phyloP scores from a whole-genome alignment of 2,888 invertebrate genomes.

The Polyommatus iphigenia region DNA sequence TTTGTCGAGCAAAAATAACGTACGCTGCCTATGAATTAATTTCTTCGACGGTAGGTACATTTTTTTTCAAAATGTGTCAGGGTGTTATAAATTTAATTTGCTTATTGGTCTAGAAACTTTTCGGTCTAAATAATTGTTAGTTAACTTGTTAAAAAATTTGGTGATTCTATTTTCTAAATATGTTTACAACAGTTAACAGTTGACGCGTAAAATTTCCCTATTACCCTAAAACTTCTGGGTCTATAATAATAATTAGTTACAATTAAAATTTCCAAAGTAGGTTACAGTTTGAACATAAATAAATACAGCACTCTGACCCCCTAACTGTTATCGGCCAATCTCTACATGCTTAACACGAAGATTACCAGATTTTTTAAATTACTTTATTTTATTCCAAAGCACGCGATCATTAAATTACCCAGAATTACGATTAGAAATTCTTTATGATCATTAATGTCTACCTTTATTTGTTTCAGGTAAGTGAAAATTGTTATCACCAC shows the following conservation, averaged over 20 bases:
- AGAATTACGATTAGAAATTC: slow-evolving; percentile 5
- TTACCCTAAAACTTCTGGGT: not conserved
- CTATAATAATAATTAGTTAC: slow-evolving; percentile 5
- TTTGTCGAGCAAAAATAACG: too few relatives aligned
- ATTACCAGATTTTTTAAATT: slow-evolving; percentile 28
- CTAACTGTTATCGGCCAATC: not conserved
- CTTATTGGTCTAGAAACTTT: too few relatives aligned
- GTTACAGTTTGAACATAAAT: slow-evolving; percentile 23
- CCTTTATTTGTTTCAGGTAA: slow-evolving; percentile 44
- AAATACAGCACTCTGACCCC: slow-evolving; percentile 26
- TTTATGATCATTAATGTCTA: slow-evolving; percentile 23
- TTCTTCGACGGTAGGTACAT: too few relatives aligned
- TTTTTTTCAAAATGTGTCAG: not conserved
- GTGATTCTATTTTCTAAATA: too few relatives aligned
- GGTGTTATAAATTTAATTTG: not conserved
- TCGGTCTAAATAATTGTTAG: too few relatives aligned
- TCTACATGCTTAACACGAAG: slow-evolving; percentile 14
- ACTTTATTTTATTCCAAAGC: slow-evolving; percentile 11
- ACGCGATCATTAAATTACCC: slow-evolving; percentile 17
- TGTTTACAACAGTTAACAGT: too few relatives aligned
- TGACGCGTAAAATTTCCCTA: not conserved
- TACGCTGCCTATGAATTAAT: too few relatives aligned
- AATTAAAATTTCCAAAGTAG: slow-evolving; percentile 21
- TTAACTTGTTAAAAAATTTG: too few relatives aligned
- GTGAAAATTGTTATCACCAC: slow-evolving; percentile 23